Percentiles rank a stretch among this genome's conserved stretches.
These are phyloP conservation scores for Lepus europaeus DNA, from an alignment of 2,113 vertebrate species.

Conservation along the genomic window DNA sequence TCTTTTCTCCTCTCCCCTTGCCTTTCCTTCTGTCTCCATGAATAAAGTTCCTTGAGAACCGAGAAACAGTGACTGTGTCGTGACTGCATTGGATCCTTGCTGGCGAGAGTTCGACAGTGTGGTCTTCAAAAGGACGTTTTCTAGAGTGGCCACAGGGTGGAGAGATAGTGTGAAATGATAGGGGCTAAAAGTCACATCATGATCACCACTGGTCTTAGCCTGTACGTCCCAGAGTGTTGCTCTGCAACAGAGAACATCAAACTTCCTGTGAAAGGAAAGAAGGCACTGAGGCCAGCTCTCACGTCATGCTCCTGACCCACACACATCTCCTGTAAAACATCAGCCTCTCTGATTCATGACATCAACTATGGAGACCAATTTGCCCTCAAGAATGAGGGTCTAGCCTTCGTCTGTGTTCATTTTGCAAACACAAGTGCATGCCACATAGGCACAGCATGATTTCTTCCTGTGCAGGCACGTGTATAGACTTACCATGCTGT, in stretches of 20 bases:
- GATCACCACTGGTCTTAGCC: neutral
- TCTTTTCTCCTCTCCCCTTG: too few species aligned
- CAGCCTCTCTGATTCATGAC: neutral
- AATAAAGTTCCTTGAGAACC: too few species aligned
- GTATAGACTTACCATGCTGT: conserved; percentile 94
- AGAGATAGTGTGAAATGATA: neutral
- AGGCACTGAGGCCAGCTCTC: neutral
- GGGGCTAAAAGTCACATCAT: neutral
- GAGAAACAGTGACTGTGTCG: too few species aligned
- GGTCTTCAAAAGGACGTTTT: neutral
- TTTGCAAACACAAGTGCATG: neutral
- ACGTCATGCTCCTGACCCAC: fast-evolving
- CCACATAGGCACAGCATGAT: neutral
- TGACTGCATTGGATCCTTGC: too few species aligned
- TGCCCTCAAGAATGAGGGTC: neutral
- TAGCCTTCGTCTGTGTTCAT: neutral
- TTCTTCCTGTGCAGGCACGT: neutral
- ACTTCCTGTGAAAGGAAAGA: neutral
- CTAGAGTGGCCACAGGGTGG: neutral
- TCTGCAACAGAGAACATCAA: neutral
- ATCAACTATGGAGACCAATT: neutral
- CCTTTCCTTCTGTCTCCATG: too few species aligned
- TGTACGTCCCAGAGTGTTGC: neutral
- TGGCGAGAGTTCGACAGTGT: neutral
- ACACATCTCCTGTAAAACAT: neutral